A percentile compares a stretch with the other conserved stretches of the same genome.
phyloP scores from a whole-genome alignment of 1,140 invertebrate genomes.

The Rhizoglyphus robini region DNA sequence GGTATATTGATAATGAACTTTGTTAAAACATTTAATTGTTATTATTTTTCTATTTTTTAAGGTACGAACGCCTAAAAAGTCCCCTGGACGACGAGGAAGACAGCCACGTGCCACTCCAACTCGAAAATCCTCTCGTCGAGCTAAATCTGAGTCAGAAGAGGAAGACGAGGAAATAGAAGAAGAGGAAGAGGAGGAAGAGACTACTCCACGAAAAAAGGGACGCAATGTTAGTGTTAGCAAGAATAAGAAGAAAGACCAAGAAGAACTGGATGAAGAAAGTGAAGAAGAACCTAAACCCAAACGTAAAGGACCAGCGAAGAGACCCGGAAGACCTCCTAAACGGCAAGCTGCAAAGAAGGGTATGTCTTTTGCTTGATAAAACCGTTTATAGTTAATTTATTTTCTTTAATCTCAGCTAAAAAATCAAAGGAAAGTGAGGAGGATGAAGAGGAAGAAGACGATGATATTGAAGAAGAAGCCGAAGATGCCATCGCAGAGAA shows the following conservation, averaged over 20 bases:
- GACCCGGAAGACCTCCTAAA: slow-evolving; percentile 2
- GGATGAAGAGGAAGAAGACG: slow-evolving; percentile 14
- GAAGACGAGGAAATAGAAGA: slow-evolving; percentile 20
- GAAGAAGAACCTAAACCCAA: background rate
- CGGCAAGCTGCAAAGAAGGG: slow-evolving; percentile 1
- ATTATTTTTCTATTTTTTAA: slow-evolving; percentile 1
- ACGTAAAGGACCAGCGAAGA: background rate
- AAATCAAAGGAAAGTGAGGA: background rate
- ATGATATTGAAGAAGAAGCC: background rate
- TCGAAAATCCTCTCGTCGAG: slow-evolving; percentile 8
- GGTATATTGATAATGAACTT: background rate
- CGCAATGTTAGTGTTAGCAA: slow-evolving; percentile 2
- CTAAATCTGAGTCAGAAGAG: slow-evolving; percentile 20
- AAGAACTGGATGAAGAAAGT: background rate
- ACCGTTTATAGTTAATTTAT: background rate
- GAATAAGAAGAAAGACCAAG: slow-evolving; percentile 12
- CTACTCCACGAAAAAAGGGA: slow-evolving; percentile 19
- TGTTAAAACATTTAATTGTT: background rate
- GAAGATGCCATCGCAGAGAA: background rate
- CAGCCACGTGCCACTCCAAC: background rate
- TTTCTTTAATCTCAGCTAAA: background rate
- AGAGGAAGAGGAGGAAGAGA: slow-evolving; percentile 10
- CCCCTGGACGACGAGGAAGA: slow-evolving; percentile 16
- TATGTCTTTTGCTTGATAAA: background rate
- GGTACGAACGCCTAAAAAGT: background rate